Evolutionary conservation across 2,888 invertebrate species (phyloP), one percentile per base, ranked within the genome.

Genomic region (Chloroclysta siterata): DNA sequence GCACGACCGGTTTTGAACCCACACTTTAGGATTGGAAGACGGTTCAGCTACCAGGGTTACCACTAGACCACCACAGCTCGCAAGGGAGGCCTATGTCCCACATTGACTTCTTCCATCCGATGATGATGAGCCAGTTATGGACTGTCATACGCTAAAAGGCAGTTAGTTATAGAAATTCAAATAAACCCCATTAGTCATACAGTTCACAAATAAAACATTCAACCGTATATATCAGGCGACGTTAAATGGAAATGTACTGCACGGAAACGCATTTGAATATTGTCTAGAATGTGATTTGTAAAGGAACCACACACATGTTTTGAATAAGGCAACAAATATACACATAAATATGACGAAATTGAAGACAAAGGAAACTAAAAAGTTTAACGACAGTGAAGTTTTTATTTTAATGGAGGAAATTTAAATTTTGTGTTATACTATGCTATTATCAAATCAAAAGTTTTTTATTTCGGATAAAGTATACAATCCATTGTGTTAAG

Each of bases 241-340:
- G 75, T 77, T 80, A 79, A 80, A 82, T 81, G 80, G 68, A 78
- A 81, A 82, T 75, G 77, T 77, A 67, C 74, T 73, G 74, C 71
- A 75, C 75, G 79, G 79, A 78, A 81, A 79, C 70, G 68, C 73
- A 82, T 82, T 82, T 79, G 70, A 81, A 80, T 81, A 72, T 70
- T 67, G 74, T 75, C 75, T 75, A 70, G 54, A 66, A 70, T 69
- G 63, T 68, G 73, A 71, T 69, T 69, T 70, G 65, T 77, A 77
- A 78, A 77, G 80, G 72, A 70, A 69, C 72, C 65, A 68, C 72
- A 75, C 72, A 74, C 68, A 70, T 64, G 66, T 55, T 72, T 72
- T 70, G 72, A 72, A 72, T 70, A 72, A 68, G 22, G 61, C 39
- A 59, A 65, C 65, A 65, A 53, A 65, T 62, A 65, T 64, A 56